Conservation (phyloP, 2,888 invertebrate species). For the Mythimna vitellina region DNA sequence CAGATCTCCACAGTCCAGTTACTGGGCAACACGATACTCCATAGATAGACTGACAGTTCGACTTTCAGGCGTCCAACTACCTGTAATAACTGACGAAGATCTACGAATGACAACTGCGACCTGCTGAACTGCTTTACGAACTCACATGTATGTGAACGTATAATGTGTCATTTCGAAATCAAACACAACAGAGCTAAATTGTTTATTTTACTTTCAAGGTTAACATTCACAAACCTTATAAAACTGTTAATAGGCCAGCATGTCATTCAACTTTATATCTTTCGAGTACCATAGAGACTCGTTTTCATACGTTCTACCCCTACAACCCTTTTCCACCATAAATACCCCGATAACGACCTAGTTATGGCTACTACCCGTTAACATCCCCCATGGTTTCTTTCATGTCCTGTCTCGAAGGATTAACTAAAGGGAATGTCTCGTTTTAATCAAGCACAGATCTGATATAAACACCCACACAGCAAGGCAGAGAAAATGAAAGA, state of each 20-base stretch:
- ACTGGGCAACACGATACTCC: no score
- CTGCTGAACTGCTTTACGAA: background rate
- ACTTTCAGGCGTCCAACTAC: no score
- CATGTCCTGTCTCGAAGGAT: slow-evolving; percentile 39
- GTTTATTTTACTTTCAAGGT: background rate
- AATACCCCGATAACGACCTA: slow-evolving; percentile 34
- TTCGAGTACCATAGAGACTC: slow-evolving; percentile 38
- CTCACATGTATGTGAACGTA: background rate
- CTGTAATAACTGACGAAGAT: no score
- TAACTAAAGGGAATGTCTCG: slow-evolving; percentile 31
- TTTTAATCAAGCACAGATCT: slow-evolving; percentile 50
- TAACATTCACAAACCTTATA: background rate
- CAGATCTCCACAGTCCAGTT: no score
- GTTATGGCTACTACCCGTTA: slow-evolving; percentile 31
- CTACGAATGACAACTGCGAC: no score
- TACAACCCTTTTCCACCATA: slow-evolving; percentile 21
- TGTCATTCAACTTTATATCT: slow-evolving; percentile 33
- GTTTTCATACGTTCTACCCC: slow-evolving; percentile 28
- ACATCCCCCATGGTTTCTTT: slow-evolving; percentile 32
- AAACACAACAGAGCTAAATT: background rate
- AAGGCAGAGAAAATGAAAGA: slow-evolving; percentile 1
- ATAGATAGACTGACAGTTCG: no score
- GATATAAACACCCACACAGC: slow-evolving; percentile 2
- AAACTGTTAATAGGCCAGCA: slow-evolving; percentile 25
- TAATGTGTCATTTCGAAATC: background rate